Conservation (phyloP, 2,888 invertebrate species). For the Drosophila macrospina region DNA sequence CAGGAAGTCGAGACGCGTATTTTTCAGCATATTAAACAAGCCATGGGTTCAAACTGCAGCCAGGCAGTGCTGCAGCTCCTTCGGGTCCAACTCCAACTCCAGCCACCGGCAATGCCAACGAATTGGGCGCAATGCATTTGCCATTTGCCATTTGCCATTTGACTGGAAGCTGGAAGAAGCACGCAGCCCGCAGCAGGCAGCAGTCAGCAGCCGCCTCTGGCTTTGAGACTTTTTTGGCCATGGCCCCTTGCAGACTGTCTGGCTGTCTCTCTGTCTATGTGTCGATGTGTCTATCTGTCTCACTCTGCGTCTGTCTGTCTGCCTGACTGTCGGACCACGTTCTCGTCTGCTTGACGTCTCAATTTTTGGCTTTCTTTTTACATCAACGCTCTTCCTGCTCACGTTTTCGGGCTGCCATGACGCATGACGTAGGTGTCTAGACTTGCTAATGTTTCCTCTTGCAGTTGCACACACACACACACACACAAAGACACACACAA, state of each 20-base stretch:
- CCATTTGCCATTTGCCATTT: slow-evolving; percentile 40
- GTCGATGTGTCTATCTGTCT: too few relatives aligned
- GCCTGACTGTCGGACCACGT: slow-evolving; percentile 60
- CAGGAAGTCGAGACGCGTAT: slow-evolving; percentile 71
- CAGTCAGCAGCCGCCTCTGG: slow-evolving; percentile 15
- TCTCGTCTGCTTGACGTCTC: slow-evolving; percentile 75
- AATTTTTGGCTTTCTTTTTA: slow-evolving; percentile 62
- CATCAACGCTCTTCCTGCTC: slow-evolving; percentile 59
- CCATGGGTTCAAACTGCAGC: slow-evolving; percentile 62
- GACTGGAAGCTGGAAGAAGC: slow-evolving; percentile 16
- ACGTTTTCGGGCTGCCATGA: slow-evolving; percentile 68
- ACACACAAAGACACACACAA: slow-evolving; percentile 18
- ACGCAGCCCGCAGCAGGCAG: slow-evolving; percentile 1
- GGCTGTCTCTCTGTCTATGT: too few relatives aligned
- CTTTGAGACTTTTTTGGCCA: slow-evolving; percentile 38
- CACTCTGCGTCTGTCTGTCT: slow-evolving; percentile 6
- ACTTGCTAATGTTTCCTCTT: slow-evolving; percentile 82
- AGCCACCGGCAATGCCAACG: not conserved
- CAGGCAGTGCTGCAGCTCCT: slow-evolving; percentile 8
- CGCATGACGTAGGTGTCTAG: slow-evolving; percentile 84
- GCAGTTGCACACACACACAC: slow-evolving; percentile 46
- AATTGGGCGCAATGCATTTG: slow-evolving; percentile 51
- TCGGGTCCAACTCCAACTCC: slow-evolving; percentile 6
- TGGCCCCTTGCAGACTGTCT: slow-evolving; percentile 18
- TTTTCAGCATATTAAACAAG: slow-evolving; percentile 82